Percentiles rank a stretch among this genome's conserved stretches.
These are phyloP conservation scores for Tolmerus cingulatus DNA, from an alignment of 2,888 invertebrate genomes.

Conservation along the genomic window DNA sequence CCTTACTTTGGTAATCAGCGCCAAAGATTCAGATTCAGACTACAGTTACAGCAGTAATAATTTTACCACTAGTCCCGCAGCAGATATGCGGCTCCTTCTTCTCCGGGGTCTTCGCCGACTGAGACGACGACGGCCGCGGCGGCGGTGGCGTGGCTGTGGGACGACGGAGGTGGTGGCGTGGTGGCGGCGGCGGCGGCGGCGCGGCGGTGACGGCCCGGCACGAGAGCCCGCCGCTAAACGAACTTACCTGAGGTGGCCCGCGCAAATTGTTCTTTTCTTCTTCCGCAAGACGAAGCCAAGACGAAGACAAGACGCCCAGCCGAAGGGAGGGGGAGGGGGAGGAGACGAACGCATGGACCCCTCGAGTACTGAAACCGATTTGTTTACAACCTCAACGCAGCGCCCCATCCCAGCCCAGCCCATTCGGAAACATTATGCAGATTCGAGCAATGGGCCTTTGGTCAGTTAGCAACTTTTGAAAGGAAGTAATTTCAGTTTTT, in stretches of 20 bases:
- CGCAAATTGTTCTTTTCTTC: not conserved
- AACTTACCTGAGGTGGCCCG: not conserved
- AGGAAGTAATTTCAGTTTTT: not conserved
- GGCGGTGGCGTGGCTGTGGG: not conserved
- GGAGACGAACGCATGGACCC: not conserved
- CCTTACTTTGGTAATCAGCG: conserved; percentile 13
- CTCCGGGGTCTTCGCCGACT: not conserved
- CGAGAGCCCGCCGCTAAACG: not conserved
- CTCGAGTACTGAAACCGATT: not conserved
- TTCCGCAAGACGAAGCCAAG: too few species aligned
- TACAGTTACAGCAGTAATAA: conserved; percentile 38
- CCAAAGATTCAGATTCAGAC: conserved; percentile 6
- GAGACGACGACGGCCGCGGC: not conserved
- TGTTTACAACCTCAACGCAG: not conserved
- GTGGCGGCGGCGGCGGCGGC: too few species aligned
- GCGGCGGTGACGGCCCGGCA: not conserved
- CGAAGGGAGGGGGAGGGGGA: not conserved
- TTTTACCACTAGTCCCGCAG: conserved; percentile 26
- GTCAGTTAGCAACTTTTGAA: not conserved
- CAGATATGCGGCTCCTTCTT: not conserved
- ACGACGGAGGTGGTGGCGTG: too few species aligned
- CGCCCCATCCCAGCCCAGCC: not conserved
- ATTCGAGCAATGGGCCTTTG: not conserved
- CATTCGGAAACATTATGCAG: not conserved
- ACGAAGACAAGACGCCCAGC: not conserved